A percentile compares a stretch with the other conserved stretches of the same genome.
phyloP scores from a whole-genome alignment of 2,797 vertebrate species.

The Odontamblyopus lacepedii region DNA sequence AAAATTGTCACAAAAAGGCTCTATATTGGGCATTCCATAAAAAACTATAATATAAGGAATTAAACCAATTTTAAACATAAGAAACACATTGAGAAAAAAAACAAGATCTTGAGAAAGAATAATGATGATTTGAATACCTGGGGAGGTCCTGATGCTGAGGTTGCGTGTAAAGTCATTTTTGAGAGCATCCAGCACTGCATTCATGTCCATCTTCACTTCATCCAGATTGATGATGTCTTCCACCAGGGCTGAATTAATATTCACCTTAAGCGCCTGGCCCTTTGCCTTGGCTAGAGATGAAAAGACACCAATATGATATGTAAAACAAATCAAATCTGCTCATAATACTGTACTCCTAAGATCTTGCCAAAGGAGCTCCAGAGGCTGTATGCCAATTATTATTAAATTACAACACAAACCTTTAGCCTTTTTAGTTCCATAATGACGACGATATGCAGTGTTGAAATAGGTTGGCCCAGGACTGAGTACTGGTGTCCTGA shows the following conservation, averaged over 20 bases:
- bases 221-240: slow-evolving; percentile 90
- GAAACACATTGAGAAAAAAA: neutral
- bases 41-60: neutral
- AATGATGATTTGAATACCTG: slow-evolving; percentile 74
- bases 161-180: slow-evolving; percentile 92
- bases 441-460: slow-evolving; percentile 67
- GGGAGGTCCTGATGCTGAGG: slow-evolving; percentile 88
- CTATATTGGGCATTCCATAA: no score
- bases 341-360: slow-evolving; percentile 1
- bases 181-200: slow-evolving; percentile 78
- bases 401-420: slow-evolving; percentile 48
- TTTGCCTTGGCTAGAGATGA: slow-evolving; percentile 84
- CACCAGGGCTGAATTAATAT: slow-evolving; percentile 86
- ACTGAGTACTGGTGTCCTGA: slow-evolving; percentile 15
- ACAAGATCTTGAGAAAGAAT: slow-evolving; percentile 6
- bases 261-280: slow-evolving; percentile 85
- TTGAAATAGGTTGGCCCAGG: slow-evolving; percentile 26
- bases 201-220: slow-evolving; percentile 85
- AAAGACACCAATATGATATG: slow-evolving; percentile 23
- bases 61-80: neutral
- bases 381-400: slow-evolving; percentile 2
- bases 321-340: slow-evolving; percentile 40
- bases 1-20: no score
- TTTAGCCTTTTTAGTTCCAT: slow-evolving; percentile 93
- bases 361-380: slow-evolving; percentile 8